phyloP scores from a whole-genome alignment of 2,113 vertebrate species.

The Crotalus horridus region DNA sequence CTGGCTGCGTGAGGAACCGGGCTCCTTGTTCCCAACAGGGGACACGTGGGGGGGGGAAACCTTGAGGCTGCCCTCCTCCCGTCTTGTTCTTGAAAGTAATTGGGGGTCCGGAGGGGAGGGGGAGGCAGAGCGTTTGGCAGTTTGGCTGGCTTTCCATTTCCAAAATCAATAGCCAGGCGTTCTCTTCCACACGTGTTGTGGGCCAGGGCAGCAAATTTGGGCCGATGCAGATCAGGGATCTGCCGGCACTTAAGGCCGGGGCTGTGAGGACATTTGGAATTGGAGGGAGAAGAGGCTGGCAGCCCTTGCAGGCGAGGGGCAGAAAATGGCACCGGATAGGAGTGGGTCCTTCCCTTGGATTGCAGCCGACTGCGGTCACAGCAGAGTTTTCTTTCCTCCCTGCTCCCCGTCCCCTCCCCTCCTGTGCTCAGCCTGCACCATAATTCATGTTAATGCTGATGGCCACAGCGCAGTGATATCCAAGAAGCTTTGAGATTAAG shows the following conservation, averaged over 20 bases:
- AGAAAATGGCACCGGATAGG: neutral
- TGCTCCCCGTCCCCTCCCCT: neutral
- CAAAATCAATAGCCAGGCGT: neutral
- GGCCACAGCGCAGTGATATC: neutral
- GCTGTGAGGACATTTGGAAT: neutral
- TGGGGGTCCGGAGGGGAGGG: neutral
- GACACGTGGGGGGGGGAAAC: neutral
- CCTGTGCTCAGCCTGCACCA: neutral
- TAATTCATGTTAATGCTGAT: neutral
- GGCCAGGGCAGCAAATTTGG: neutral
- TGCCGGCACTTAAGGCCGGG: neutral
- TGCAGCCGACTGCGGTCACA: neutral
- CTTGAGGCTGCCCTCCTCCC: neutral
- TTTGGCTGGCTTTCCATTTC: neutral
- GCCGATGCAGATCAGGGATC: neutral
- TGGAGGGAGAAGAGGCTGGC: neutral
- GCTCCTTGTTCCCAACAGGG: neutral
- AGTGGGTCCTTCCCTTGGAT: neutral
- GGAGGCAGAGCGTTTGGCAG: neutral
- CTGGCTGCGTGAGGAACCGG: neutral
- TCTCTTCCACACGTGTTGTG: neutral
- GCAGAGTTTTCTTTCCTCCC: neutral
- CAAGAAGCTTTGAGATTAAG: neutral
- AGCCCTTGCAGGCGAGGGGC: neutral
- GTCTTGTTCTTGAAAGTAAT: neutral